Evolutionary conservation across 2,113 vertebrate species (phyloP).

Genomic region (Microtus ochrogaster): DNA sequence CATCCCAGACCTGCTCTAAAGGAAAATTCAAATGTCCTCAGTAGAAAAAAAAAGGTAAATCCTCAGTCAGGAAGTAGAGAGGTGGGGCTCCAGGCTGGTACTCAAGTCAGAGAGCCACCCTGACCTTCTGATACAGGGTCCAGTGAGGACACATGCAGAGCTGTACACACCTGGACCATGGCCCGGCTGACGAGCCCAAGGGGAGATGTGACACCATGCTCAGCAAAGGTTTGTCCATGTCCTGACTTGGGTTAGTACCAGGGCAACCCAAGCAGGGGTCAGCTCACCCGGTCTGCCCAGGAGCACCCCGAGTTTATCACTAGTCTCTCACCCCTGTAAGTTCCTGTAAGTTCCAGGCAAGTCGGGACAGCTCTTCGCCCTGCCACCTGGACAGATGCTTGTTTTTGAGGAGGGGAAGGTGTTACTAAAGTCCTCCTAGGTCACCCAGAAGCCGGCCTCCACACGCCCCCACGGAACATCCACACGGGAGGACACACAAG

Average conservation of each 20-base stretch:
- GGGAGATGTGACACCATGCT: not conserved
- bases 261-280: not conserved
- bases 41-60: not conserved
- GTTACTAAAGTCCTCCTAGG: not conserved
- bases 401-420: not conserved
- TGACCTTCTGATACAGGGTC: not conserved
- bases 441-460: not conserved
- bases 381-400: not conserved
- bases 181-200: not conserved
- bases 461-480: not conserved
- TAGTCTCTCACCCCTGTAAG: not conserved
- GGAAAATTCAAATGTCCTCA: not conserved
- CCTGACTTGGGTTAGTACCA: not conserved
- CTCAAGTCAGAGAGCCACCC: not conserved
- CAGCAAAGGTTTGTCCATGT: not conserved
- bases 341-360: too few relatives aligned
- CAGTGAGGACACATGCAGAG: accelerated
- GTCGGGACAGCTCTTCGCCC: not conserved
- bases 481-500: accelerated
- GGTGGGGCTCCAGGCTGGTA: too few relatives aligned
- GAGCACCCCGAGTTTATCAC: not conserved
- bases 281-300: not conserved
- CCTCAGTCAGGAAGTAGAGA: not conserved
- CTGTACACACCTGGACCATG: not conserved
- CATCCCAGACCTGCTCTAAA: not conserved